These are phyloP conservation scores for Alsophila aescularia DNA, from an alignment of 2,888 invertebrate genomes.

Conservation along the genomic window DNA sequence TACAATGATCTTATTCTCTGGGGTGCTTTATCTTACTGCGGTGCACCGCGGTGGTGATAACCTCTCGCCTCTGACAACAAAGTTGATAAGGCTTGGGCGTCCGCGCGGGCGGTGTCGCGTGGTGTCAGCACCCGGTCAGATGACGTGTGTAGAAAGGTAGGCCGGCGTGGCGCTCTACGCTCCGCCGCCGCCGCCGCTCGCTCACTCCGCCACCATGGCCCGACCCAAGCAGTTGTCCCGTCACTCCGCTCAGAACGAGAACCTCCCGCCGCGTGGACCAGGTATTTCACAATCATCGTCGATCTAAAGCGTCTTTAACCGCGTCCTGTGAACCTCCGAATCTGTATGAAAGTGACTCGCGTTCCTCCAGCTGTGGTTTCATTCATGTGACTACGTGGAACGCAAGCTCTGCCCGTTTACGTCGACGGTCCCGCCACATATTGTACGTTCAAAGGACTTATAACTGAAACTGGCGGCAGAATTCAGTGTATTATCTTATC, in stretches of 20 bases:
- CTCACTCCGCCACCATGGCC: slow-evolving; percentile 79
- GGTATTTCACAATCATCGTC: slow-evolving; percentile 53
- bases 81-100: slow-evolving; percentile 17
- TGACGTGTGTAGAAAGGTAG: slow-evolving; percentile 60
- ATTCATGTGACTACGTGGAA: slow-evolving; percentile 28
- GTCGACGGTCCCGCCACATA: slow-evolving; percentile 9
- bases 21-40: background rate
- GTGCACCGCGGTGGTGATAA: no score
- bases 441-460: slow-evolving; percentile 11
- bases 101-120: slow-evolving; percentile 30
- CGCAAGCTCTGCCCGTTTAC: slow-evolving; percentile 1
- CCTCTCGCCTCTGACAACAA: slow-evolving; percentile 8
- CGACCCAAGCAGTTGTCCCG: slow-evolving; percentile 81
- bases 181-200: slow-evolving; percentile 47
- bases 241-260: slow-evolving; percentile 71
- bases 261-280: slow-evolving; percentile 80
- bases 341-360: slow-evolving; percentile 5
- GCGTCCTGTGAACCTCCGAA: slow-evolving; percentile 7
- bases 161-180: slow-evolving; percentile 50
- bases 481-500: slow-evolving; percentile 28
- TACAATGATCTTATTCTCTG: background rate
- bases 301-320: slow-evolving; percentile 9
- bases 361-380: slow-evolving; percentile 10
- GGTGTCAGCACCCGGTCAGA: slow-evolving; percentile 48
- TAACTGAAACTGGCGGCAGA: slow-evolving; percentile 28